phyloP scores from a whole-genome alignment of 2,888 invertebrate genomes.

The Caenorhabditis sp. region DNA sequence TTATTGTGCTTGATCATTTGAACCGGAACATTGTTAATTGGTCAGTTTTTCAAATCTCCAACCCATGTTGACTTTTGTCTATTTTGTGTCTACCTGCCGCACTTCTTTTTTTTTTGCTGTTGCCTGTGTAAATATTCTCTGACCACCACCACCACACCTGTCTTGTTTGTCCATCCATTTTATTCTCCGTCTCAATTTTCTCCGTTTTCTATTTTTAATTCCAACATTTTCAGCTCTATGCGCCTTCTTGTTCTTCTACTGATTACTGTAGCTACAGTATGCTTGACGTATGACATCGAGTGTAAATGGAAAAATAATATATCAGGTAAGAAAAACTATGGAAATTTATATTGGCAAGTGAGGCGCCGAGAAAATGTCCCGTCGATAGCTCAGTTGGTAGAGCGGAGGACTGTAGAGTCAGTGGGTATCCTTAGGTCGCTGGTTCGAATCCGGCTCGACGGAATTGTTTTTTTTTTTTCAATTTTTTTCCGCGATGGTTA shows the following conservation, averaged over 20 bases:
- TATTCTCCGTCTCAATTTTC: background rate
- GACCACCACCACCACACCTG: background rate
- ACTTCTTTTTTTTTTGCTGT: background rate
- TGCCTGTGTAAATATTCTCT: background rate
- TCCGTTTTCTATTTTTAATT: background rate
- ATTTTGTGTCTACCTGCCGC: background rate
- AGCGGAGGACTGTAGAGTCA: slow-evolving; percentile 49
- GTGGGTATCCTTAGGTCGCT: slow-evolving; percentile 58
- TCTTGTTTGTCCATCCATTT: slow-evolving; percentile 1
- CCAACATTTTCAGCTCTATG: background rate
- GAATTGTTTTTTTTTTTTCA: slow-evolving; percentile 34
- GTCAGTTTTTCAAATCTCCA: background rate
- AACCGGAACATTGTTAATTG: background rate
- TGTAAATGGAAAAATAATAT: slow-evolving; percentile 61
- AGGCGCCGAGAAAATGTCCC: slow-evolving; percentile 5
- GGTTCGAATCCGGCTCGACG: slow-evolving; percentile 61
- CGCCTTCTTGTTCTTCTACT: background rate
- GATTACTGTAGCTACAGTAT: background rate
- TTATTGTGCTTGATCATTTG: background rate
- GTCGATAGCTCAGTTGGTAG: slow-evolving; percentile 55
- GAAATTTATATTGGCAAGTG: background rate
- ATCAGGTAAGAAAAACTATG: slow-evolving; percentile 33
- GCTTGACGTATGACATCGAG: slow-evolving; percentile 45
- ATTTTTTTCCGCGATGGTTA: background rate
- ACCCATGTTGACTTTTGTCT: background rate